Percentiles rank a stretch among this genome's conserved stretches.
These are phyloP conservation scores for Amphiprion ocellaris DNA, from an alignment of 2,113 vertebrate species.

Conservation along the genomic window DNA sequence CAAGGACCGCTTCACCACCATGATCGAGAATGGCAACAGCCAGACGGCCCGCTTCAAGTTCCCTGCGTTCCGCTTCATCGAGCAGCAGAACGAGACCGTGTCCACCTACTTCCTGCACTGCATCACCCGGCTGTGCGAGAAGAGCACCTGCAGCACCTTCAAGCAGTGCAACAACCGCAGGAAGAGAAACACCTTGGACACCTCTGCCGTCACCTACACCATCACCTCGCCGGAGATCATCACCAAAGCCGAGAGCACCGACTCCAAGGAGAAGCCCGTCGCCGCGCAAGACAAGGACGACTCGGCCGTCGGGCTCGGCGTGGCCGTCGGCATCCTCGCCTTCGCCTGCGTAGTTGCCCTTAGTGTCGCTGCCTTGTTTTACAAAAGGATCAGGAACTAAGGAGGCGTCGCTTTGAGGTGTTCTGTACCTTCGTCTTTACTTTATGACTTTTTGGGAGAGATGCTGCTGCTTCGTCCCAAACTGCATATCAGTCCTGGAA, in stretches of 20 bases:
- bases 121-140: slow-evolving; percentile 82
- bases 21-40: slow-evolving; percentile 80
- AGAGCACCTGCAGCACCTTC: slow-evolving; percentile 76
- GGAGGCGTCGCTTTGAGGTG: background rate
- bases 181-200: slow-evolving; percentile 35
- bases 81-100: slow-evolving; percentile 80
- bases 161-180: slow-evolving; percentile 74
- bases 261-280: slow-evolving; percentile 40
- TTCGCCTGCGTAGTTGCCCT: slow-evolving; percentile 67
- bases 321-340: slow-evolving; percentile 79
- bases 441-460: slow-evolving; percentile 22
- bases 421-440: slow-evolving; percentile 25
- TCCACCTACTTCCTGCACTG: slow-evolving; percentile 85
- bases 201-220: slow-evolving; percentile 41
- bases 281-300: background rate
- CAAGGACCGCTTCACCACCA: slow-evolving; percentile 73
- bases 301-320: slow-evolving; percentile 65
- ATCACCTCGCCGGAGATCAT: slow-evolving; percentile 78
- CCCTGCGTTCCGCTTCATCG: slow-evolving; percentile 84
- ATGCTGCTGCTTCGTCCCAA: slow-evolving; percentile 28
- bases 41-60: slow-evolving; percentile 82
- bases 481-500: slow-evolving; percentile 17
- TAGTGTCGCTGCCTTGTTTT: slow-evolving; percentile 70
- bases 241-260: slow-evolving; percentile 66
- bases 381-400: slow-evolving; percentile 71